Evolutionary conservation across 2,113 vertebrate genomes (phyloP).

Genomic region (Struthidea cinerea): DNA sequence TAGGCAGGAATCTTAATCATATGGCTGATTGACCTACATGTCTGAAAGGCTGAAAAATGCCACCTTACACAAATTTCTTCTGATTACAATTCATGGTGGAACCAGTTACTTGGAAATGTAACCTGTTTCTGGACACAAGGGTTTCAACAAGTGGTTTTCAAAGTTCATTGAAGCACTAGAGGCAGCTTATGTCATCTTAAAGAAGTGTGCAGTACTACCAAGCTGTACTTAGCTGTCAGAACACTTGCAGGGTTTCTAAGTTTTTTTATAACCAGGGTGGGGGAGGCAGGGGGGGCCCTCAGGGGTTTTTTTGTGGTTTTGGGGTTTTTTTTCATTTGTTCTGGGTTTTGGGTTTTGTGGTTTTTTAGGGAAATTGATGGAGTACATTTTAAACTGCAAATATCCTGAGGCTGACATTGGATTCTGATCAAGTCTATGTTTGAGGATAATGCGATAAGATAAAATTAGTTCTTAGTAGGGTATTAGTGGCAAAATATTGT

Average conservation of each 20-base stretch:
- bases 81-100: background rate
- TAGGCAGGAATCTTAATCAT: conserved; percentile 30
- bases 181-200: background rate
- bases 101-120: background rate
- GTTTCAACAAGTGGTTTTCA: background rate
- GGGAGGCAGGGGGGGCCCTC: rapidly evolving
- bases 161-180: background rate
- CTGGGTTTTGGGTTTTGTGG: rapidly evolving
- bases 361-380: background rate
- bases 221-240: background rate
- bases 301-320: background rate
- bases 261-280: background rate
- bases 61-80: background rate
- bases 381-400: background rate
- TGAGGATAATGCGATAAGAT: background rate
- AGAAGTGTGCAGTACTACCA: background rate
- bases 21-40: background rate
- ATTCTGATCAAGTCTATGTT: background rate
- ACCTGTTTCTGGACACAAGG: background rate
- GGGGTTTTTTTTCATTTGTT: background rate
- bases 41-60: background rate
- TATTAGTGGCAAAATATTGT: background rate
- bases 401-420: background rate
- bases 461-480: background rate
- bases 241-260: background rate